Percentiles rank a stretch among this genome's conserved stretches.
These are phyloP conservation scores for Molossus alvarezi DNA, from an alignment of 2,797 vertebrate species.

Conservation along the genomic window DNA sequence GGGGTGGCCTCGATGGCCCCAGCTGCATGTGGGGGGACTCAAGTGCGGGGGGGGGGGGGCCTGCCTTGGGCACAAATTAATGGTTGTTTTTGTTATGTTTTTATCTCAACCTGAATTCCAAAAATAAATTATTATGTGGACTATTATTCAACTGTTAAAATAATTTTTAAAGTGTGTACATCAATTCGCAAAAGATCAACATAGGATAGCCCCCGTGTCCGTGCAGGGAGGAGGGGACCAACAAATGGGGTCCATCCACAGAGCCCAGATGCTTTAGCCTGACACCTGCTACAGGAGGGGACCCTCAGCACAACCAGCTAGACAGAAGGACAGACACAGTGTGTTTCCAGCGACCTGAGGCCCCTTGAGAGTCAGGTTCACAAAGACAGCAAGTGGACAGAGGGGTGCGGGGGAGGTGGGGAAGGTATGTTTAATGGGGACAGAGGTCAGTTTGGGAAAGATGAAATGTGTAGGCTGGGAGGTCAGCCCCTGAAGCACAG, in stretches of 20 bases:
- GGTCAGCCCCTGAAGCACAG: background rate
- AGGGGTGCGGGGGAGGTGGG: background rate
- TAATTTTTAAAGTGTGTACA: background rate
- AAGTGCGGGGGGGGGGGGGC: too few relatives aligned
- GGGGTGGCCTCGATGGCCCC: rapidly evolving
- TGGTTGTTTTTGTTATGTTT: background rate
- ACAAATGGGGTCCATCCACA: rapidly evolving
- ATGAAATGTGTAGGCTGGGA: background rate
- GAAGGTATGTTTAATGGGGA: too few relatives aligned
- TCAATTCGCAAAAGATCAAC: rapidly evolving
- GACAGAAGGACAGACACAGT: background rate
- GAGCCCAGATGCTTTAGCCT: background rate
- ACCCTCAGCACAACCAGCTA: background rate
- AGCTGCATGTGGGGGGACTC: too few relatives aligned
- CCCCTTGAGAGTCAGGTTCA: background rate
- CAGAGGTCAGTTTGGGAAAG: background rate
- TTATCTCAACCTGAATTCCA: background rate
- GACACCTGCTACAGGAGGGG: too few relatives aligned
- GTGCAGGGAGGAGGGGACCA: background rate
- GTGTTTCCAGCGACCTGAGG: rapidly evolving
- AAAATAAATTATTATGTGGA: background rate
- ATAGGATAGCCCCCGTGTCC: background rate
- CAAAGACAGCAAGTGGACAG: too few relatives aligned
- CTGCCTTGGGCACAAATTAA: background rate
- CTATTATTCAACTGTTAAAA: background rate